Evolutionary conservation across 2,113 vertebrate genomes (phyloP).

Genomic region (Zosterops pallidus): DNA sequence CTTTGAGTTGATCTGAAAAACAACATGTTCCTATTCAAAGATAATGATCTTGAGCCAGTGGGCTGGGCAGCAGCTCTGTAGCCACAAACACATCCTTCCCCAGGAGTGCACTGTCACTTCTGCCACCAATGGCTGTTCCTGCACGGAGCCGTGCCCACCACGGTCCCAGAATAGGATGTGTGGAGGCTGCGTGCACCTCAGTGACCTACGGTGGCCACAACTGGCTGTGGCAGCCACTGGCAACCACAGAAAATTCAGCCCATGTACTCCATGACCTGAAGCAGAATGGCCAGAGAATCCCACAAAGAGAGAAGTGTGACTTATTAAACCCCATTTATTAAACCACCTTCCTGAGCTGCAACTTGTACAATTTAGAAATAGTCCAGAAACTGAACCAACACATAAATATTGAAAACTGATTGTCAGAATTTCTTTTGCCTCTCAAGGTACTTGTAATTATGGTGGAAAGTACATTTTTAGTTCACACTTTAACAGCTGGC

Average conservation of each 20-base stretch:
- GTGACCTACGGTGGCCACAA: background rate
- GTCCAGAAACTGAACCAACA: background rate
- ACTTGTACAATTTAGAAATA: background rate
- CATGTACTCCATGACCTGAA: background rate
- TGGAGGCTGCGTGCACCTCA: rapidly evolving
- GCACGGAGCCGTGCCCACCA: background rate
- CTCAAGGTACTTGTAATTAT: background rate
- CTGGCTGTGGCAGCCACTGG: background rate
- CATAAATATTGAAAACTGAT: background rate
- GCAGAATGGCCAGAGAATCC: background rate
- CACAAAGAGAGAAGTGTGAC: background rate
- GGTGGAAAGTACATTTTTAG: background rate
- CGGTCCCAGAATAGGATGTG: rapidly evolving
- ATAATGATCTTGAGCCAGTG: background rate
- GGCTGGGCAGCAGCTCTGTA: rapidly evolving
- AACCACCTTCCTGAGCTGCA: background rate
- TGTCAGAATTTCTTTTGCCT: background rate
- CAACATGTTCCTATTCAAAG: background rate
- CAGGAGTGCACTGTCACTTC: background rate
- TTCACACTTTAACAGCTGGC: background rate
- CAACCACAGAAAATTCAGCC: background rate
- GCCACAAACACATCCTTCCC: background rate
- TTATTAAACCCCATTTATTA: background rate
- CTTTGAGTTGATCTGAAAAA: background rate
- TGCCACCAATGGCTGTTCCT: background rate